Percentiles rank a stretch among this genome's conserved stretches.
Conservation (phyloP, 2,888 invertebrate genomes). For the Zhuqinia jingwanae region DNA sequence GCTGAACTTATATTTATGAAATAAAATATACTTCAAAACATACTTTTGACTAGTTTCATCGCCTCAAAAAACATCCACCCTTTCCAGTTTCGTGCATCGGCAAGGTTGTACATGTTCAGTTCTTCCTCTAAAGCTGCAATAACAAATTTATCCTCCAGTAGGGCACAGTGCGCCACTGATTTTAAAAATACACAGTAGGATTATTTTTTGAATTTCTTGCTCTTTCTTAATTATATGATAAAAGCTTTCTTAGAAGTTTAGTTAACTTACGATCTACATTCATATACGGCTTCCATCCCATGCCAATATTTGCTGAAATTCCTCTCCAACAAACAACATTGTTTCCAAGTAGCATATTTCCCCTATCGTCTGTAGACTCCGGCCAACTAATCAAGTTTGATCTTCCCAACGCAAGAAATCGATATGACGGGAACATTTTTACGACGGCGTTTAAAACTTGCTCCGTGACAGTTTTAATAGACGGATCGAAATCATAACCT, state of each 20-base stretch:
- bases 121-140: background rate
- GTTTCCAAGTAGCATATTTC: background rate
- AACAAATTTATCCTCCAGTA: conserved; percentile 45
- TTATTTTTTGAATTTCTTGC: background rate
- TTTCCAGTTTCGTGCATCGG: conserved; percentile 12
- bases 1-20: too few relatives aligned
- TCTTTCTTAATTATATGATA: background rate
- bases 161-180: conserved; percentile 51
- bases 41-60: conserved; percentile 1
- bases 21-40: too few relatives aligned
- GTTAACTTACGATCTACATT: conserved; percentile 59
- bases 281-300: conserved; percentile 68
- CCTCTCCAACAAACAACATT: conserved; percentile 29
- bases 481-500: conserved; percentile 20
- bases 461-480: conserved; percentile 10
- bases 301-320: conserved; percentile 57
- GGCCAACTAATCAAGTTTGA: conserved; percentile 49
- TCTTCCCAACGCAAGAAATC: conserved; percentile 44
- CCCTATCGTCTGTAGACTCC: background rate
- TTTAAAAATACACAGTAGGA: too few relatives aligned
- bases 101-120: background rate
- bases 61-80: background rate
- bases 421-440: conserved; percentile 27
- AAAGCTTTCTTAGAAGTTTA: too few relatives aligned
- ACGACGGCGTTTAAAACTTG: conserved; percentile 57